phyloP scores from a whole-genome alignment of 2,797 vertebrate species.

The Myotis daubentonii region DNA sequence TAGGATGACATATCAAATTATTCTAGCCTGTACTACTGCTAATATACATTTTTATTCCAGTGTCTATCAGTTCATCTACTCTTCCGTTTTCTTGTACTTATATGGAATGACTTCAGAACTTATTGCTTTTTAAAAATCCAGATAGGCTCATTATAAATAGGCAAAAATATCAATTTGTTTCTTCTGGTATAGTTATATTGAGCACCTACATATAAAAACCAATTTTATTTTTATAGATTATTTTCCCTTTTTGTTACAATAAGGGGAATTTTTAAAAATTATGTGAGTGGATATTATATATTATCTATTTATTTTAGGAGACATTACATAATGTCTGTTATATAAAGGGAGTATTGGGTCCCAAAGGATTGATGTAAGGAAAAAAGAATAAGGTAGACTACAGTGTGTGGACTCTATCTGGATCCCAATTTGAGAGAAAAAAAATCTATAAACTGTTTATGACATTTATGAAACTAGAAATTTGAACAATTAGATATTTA shows the following conservation, averaged over 20 bases:
- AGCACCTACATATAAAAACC: neutral
- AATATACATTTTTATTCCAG: constrained; percentile 28
- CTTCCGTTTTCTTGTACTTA: constrained; percentile 39
- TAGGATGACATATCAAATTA: neutral
- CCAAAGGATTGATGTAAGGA: constrained; percentile 18
- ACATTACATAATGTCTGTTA: constrained; percentile 9
- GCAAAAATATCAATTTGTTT: constrained; percentile 30
- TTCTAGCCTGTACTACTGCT: neutral
- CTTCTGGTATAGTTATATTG: neutral
- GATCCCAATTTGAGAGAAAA: neutral
- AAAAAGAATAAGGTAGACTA: constrained; percentile 43
- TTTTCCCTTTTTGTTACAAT: constrained; percentile 8
- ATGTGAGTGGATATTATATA: constrained; percentile 26
- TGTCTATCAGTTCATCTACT: neutral
- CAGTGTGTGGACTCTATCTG: neutral
- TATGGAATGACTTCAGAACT: constrained; percentile 39
- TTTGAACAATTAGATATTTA: constrained; percentile 10
- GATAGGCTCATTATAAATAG: neutral
- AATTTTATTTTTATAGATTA: constrained; percentile 28
- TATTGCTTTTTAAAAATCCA: constrained; percentile 41
- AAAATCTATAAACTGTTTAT: neutral
- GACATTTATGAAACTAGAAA: constrained; percentile 52
- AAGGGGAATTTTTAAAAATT: constrained; percentile 34
- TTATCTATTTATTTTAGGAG: constrained; percentile 46
- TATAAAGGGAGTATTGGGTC: neutral